Evolutionary conservation across 92 coral and sea anemone genomes (phyloP).

Genomic region (Diadumene lineata): DNA sequence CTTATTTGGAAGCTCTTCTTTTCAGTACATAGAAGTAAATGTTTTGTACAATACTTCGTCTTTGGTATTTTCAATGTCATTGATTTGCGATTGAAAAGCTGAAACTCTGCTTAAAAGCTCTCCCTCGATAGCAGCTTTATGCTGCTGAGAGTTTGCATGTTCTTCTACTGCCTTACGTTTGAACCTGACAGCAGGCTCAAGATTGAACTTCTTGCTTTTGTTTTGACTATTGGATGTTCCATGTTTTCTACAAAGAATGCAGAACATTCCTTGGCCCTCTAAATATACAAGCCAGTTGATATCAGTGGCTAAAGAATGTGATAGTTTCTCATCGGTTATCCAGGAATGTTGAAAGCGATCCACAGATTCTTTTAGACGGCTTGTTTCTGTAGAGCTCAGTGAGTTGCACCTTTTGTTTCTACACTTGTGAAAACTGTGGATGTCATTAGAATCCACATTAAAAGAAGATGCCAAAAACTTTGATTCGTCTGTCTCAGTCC

Average conservation of each 20-base stretch:
- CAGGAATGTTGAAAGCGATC: slow-evolving; percentile 23
- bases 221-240: slow-evolving; percentile 32
- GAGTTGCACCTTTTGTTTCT: too few relatives aligned
- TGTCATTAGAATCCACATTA: too few relatives aligned
- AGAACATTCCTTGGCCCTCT: slow-evolving; percentile 59
- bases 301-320: slow-evolving; percentile 3
- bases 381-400: too few relatives aligned
- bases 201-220: slow-evolving; percentile 36
- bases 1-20: slow-evolving; percentile 62
- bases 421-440: too few relatives aligned
- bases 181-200: slow-evolving; percentile 44
- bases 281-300: slow-evolving; percentile 29
- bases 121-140: slow-evolving; percentile 38
- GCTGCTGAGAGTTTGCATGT: slow-evolving; percentile 53
- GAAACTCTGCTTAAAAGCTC: slow-evolving; percentile 56
- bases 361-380: too few relatives aligned
- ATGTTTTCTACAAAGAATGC: slow-evolving; percentile 50
- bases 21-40: slow-evolving; percentile 62
- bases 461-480: too few relatives aligned
- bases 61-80: slow-evolving; percentile 29
- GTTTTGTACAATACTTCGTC: slow-evolving; percentile 56
- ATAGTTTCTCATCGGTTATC: slow-evolving; percentile 2
- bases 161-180: slow-evolving; percentile 27
- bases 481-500: too few relatives aligned
- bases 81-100: slow-evolving; percentile 36